Conservation (phyloP, 2,113 vertebrate genomes). For the Chelonoidis abingdonii region DNA sequence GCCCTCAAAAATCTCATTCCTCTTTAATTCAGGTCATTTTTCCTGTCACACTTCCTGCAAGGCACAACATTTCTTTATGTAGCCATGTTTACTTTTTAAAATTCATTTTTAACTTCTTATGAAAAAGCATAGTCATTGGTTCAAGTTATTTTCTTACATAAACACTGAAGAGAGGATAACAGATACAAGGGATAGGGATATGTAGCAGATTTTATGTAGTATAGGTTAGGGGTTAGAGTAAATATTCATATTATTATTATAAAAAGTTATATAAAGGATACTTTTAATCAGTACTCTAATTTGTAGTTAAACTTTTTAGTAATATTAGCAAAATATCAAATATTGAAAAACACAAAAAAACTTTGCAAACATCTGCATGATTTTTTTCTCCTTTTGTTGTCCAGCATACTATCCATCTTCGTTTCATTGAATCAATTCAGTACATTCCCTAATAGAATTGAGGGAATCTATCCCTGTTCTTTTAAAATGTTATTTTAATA, state of each 20-base stretch:
- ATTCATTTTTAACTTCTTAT: neutral
- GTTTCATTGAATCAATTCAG: neutral
- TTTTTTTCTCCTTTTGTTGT: neutral
- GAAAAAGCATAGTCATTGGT: neutral
- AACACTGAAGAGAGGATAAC: neutral
- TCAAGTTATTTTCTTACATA: neutral
- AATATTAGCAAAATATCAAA: neutral
- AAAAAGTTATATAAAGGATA: neutral
- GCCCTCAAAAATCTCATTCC: constrained; percentile 11
- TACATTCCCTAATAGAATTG: neutral
- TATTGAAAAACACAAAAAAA: neutral
- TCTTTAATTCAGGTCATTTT: neutral
- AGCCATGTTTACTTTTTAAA: neutral
- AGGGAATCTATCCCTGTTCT: neutral
- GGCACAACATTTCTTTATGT: neutral
- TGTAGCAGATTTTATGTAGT: neutral
- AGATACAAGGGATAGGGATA: neutral
- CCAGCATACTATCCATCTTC: neutral
- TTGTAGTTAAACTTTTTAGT: neutral
- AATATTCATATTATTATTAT: neutral
- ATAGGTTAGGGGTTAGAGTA: neutral
- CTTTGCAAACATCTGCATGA: neutral
- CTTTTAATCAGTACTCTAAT: neutral
- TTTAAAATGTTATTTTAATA: neutral
- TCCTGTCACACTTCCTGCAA: neutral